Conservation (phyloP, 2,113 vertebrate genomes). For the Zosterops pallidus region DNA sequence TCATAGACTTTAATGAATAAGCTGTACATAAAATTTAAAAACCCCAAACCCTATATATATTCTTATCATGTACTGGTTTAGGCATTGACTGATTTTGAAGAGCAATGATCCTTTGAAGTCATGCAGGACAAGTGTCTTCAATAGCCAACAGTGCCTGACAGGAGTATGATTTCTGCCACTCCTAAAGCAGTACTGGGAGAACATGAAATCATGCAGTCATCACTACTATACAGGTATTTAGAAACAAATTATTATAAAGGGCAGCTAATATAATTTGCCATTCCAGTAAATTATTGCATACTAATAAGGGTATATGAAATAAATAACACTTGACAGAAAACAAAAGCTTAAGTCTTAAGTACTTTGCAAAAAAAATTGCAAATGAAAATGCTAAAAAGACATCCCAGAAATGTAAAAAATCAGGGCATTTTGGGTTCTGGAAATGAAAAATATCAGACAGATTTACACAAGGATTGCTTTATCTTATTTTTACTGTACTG, state of each 20-base stretch:
- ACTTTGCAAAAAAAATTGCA: background rate
- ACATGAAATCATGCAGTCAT: background rate
- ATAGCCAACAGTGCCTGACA: background rate
- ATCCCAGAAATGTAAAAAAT: background rate
- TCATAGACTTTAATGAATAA: slow-evolving; percentile 25
- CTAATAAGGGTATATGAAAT: background rate
- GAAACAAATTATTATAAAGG: background rate
- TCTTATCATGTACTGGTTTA: background rate
- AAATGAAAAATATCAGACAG: background rate
- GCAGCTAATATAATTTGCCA: background rate
- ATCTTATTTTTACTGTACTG: background rate
- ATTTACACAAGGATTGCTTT: background rate
- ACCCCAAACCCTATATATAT: background rate
- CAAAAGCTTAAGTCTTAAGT: background rate
- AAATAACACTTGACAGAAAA: background rate
- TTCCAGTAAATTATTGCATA: background rate
- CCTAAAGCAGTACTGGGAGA: background rate
- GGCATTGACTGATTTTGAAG: background rate
- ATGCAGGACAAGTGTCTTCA: background rate
- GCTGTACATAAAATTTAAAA: background rate
- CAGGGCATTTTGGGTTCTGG: background rate
- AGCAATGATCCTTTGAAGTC: background rate
- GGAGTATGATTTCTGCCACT: background rate
- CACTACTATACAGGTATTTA: background rate
- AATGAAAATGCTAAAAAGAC: background rate